phyloP scores from a whole-genome alignment of 1,140 invertebrate species.

The Magallana gigas region DNA sequence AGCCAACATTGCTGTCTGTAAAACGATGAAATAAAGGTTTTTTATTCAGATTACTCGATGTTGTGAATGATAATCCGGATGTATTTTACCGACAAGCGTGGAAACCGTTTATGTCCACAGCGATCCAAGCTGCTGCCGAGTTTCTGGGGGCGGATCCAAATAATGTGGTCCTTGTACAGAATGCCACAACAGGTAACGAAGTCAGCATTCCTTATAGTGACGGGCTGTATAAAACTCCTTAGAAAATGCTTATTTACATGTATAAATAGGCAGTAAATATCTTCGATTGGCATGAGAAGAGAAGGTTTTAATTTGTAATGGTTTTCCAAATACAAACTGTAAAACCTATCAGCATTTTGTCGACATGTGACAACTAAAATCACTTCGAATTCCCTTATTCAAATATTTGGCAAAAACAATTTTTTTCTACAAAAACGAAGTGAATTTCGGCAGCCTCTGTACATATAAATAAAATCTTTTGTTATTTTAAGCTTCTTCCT shows the following conservation, averaged over 20 bases:
- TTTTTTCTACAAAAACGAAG: too few species aligned
- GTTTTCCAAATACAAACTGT: background rate
- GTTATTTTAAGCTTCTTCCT: too few species aligned
- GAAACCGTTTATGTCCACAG: background rate
- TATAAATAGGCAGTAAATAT: background rate
- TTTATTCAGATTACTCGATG: background rate
- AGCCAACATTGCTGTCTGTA: too few species aligned
- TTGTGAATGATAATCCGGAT: background rate
- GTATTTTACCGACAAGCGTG: background rate
- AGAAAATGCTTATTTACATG: background rate
- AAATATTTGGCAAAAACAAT: too few species aligned
- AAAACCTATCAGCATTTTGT: background rate
- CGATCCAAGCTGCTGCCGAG: background rate
- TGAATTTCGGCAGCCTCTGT: too few species aligned
- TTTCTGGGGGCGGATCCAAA: conserved; percentile 4
- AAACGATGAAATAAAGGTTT: too few species aligned
- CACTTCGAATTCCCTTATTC: too few species aligned
- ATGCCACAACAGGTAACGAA: conserved; percentile 3
- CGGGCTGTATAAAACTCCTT: too few species aligned
- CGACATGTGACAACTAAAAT: background rate
- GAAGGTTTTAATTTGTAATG: background rate
- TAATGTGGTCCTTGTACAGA: background rate
- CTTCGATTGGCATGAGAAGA: background rate
- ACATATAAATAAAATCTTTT: too few species aligned
- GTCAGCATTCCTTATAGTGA: background rate